A percentile compares a stretch with the other conserved stretches of the same genome.
phyloP scores from a whole-genome alignment of 2,797 vertebrate genomes.

The Malacoctenus gilli region DNA sequence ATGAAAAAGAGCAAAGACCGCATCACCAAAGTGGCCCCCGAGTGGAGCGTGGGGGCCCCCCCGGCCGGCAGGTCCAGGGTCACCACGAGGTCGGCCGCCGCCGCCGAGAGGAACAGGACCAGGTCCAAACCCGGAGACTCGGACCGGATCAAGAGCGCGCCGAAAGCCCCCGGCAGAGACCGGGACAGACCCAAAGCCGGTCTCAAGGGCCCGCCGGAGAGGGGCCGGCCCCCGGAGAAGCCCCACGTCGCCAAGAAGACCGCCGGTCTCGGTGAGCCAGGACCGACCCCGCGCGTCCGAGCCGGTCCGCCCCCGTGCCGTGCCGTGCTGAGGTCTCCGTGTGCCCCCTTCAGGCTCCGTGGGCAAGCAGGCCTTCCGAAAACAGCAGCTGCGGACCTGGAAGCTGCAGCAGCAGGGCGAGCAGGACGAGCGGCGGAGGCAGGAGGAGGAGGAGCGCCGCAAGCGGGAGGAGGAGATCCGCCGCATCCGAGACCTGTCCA shows the following conservation, averaged over 20 bases:
- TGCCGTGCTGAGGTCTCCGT: no score
- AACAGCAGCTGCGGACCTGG: constrained; percentile 91
- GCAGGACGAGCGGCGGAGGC: constrained; percentile 85
- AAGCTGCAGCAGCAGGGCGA: constrained; percentile 87
- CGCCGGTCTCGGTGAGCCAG: constrained; percentile 74
- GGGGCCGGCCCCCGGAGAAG: constrained; percentile 81
- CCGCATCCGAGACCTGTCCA: constrained; percentile 93
- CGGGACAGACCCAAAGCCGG: constrained; percentile 61
- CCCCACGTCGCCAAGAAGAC: constrained; percentile 82
- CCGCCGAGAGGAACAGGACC: constrained; percentile 45
- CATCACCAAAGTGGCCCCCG: constrained; percentile 82
- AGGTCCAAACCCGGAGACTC: constrained; percentile 37
- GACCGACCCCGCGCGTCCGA: no score
- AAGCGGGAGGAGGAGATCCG: constrained; percentile 97
- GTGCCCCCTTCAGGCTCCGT: constrained; percentile 48
- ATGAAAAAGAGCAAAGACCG: constrained; percentile 97
- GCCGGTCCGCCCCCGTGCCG: neutral
- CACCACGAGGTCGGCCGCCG: constrained; percentile 60
- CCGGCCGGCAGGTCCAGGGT: constrained; percentile 47
- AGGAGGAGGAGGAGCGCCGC: constrained; percentile 91
- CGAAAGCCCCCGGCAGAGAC: constrained; percentile 64
- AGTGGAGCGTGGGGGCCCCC: constrained; percentile 65
- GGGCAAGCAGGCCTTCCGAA: constrained; percentile 88
- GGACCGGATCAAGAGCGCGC: constrained; percentile 37
- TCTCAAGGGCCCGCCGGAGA: constrained; percentile 64